A percentile compares a stretch with the other conserved stretches of the same genome.
phyloP scores from a whole-genome alignment of 2,888 invertebrate species.

The Odontocolon sp. region DNA sequence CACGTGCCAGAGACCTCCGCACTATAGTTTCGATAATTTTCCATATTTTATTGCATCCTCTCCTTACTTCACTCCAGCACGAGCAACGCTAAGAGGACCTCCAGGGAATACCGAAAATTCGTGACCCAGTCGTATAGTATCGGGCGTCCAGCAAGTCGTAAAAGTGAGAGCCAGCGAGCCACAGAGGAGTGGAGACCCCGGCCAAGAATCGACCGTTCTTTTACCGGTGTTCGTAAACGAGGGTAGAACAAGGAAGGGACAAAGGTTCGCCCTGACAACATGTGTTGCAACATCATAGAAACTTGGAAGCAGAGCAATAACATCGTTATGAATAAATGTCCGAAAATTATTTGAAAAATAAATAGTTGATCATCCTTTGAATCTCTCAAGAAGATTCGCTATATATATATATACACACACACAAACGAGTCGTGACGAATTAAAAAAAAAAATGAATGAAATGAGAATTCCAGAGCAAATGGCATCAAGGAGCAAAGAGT shows the following conservation, averaged over 20 bases:
- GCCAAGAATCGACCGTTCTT: slow-evolving; percentile 44
- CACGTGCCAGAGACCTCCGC: slow-evolving; percentile 26
- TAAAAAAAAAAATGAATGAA: too few relatives aligned
- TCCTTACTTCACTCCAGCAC: background rate
- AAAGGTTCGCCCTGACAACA: too few relatives aligned
- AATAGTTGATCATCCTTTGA: too few relatives aligned
- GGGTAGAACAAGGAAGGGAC: background rate
- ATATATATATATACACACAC: too few relatives aligned
- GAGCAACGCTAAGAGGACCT: background rate
- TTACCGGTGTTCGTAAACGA: background rate
- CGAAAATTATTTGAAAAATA: slow-evolving; percentile 10
- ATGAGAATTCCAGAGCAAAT: too few relatives aligned
- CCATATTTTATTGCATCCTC: slow-evolving; percentile 38
- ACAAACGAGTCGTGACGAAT: too few relatives aligned
- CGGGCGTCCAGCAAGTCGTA: slow-evolving; percentile 52
- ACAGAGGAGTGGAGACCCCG: slow-evolving; percentile 2
- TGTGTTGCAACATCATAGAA: too few relatives aligned
- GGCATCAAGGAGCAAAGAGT: too few relatives aligned
- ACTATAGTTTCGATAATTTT: slow-evolving; percentile 15
- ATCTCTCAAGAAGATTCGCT: too few relatives aligned
- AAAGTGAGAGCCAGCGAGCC: slow-evolving; percentile 63
- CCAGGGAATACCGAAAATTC: slow-evolving; percentile 51
- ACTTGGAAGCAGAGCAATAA: too few relatives aligned
- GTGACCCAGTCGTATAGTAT: slow-evolving; percentile 18
- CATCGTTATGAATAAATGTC: slow-evolving; percentile 8